phyloP scores from a whole-genome alignment of 2,888 invertebrate species.

The Nephrotoma guestfalica region DNA sequence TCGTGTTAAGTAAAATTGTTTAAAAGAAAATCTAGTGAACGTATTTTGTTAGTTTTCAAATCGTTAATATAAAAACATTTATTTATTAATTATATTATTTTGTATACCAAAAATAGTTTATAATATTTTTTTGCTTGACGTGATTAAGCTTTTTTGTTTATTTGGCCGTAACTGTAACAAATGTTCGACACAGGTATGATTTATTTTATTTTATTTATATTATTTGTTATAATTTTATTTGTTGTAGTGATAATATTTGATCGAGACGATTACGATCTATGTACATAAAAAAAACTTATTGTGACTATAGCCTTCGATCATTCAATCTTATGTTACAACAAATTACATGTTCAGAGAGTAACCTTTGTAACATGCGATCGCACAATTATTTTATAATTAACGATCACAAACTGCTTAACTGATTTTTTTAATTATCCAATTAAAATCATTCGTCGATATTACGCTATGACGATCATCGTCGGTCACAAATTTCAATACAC shows the following conservation, averaged over 20 bases:
- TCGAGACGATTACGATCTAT: background rate
- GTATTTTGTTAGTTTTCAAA: no score
- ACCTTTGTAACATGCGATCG: background rate
- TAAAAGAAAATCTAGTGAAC: background rate
- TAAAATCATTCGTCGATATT: no score
- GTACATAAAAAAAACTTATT: background rate
- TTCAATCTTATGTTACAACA: no score
- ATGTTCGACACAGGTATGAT: conserved; percentile 6
- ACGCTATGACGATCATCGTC: no score
- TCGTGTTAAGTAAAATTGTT: background rate
- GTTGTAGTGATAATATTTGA: background rate
- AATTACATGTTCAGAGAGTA: background rate
- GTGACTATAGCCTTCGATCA: no score
- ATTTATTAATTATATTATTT: background rate
- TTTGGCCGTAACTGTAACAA: conserved; percentile 1
- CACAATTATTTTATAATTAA: background rate
- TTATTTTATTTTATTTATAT: background rate
- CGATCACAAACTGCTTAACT: background rate
- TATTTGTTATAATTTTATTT: background rate
- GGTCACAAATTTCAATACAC: background rate
- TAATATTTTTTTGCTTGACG: background rate
- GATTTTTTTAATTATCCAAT: background rate
- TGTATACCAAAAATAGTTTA: background rate
- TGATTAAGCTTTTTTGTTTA: conserved; percentile 1
- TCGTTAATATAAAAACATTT: background rate